Conservation (phyloP, 64 coral and sea anemone genomes). For the Montipora capricornis region DNA sequence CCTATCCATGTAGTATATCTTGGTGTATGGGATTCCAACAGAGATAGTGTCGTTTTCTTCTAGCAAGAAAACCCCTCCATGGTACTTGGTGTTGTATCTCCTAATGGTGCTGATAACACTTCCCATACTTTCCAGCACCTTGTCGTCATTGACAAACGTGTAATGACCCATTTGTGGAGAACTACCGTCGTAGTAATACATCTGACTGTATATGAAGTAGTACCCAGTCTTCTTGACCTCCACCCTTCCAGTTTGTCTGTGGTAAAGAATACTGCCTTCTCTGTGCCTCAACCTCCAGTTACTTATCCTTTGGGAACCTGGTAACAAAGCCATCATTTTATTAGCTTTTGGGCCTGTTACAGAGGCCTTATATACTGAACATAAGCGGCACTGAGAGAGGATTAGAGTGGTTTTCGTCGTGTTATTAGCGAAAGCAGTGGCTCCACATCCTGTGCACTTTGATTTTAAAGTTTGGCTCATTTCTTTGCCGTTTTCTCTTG, state of each 20-base stretch:
- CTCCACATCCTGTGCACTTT: no score
- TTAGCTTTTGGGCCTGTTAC: not conserved
- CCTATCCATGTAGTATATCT: constrained; percentile 39
- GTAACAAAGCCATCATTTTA: not conserved
- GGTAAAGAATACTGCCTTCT: constrained; percentile 62
- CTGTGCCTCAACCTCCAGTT: constrained; percentile 11
- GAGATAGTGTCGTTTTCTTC: constrained; percentile 14
- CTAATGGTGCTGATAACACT: not conserved
- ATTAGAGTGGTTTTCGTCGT: no score
- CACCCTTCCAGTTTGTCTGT: constrained; percentile 26
- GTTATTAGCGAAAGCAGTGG: no score
- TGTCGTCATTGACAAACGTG: constrained; percentile 31
- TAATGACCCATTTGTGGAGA: constrained; percentile 11
- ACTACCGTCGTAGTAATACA: constrained; percentile 45
- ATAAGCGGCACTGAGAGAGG: no score
- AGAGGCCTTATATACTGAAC: not conserved
- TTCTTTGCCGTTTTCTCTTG: no score
- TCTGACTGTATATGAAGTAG: constrained; percentile 68
- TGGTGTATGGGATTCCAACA: not conserved
- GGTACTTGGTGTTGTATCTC: constrained; percentile 56
- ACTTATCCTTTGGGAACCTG: constrained; percentile 5
- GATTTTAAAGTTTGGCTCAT: not conserved
- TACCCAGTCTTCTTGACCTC: constrained; percentile 37
- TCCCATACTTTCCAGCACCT: constrained; percentile 31
- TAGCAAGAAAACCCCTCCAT: constrained; percentile 35